phyloP scores from a whole-genome alignment of 2,113 vertebrate genomes.

The Zonotrichia leucophrys region DNA sequence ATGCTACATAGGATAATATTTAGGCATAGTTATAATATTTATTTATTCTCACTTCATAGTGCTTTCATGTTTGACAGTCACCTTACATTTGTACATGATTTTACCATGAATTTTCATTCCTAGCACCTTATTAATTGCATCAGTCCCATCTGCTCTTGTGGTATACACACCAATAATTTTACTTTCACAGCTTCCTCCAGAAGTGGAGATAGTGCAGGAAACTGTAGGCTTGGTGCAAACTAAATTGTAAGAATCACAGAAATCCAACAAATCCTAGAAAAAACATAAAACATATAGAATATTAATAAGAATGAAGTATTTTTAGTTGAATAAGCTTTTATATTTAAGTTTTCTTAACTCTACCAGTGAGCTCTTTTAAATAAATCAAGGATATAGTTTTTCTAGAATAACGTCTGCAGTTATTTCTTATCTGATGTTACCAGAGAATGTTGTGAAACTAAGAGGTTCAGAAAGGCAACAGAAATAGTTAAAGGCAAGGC shows the following conservation, averaged over 20 bases:
- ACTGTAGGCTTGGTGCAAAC: slow-evolving; percentile 75
- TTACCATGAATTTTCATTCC: slow-evolving; percentile 73
- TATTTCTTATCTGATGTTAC: background rate
- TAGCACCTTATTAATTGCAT: slow-evolving; percentile 70
- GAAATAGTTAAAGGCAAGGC: background rate
- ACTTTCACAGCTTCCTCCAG: slow-evolving; percentile 76
- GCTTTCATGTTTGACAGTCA: background rate
- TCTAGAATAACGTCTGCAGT: background rate
- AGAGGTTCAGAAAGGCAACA: background rate
- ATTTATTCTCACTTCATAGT: background rate
- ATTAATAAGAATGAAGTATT: background rate
- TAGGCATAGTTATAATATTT: background rate
- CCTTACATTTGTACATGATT: slow-evolving; percentile 76
- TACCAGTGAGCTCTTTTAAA: background rate
- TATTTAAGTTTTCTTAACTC: background rate
- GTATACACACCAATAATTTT: slow-evolving; percentile 74
- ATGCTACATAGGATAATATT: background rate
- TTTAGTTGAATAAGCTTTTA: background rate
- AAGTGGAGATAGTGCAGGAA: slow-evolving; percentile 77
- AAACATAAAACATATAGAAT: background rate
- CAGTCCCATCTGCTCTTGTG: slow-evolving; percentile 72
- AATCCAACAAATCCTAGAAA: slow-evolving; percentile 73
- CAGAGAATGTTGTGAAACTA: background rate
- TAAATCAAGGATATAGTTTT: background rate
- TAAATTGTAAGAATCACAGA: slow-evolving; percentile 74